Base-by-base conservation (phyloP, 2,888 invertebrate species). In the Allophyes oxyacanthae region DNA sequence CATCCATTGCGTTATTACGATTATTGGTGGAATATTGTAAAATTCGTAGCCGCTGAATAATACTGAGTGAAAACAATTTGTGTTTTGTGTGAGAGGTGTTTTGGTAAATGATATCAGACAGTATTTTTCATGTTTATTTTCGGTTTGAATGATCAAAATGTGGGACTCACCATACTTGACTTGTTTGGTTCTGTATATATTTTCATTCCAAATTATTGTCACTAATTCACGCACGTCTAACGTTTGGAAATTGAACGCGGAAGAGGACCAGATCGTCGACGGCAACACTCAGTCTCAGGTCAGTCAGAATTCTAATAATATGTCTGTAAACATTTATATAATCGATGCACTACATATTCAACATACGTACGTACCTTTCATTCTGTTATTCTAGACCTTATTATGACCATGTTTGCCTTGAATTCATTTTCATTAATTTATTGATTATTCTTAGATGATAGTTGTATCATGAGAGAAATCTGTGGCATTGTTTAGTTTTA, bases 221-320 rank as follows among this genome's bases (percentile, higher is more conserved):
- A 97, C 96, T 70, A 98, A 97, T 91, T 97, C 98, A 33, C 95
- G 97, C 75, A 97, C 97, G 13, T 97, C 97, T 50, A 96, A 96
- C 77, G 94, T 97, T 84, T 98, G 98, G 98, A 96, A 96, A 90
- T 91, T 98, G 61, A 97, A 96, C 86, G 92, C 95, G 46, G 97
- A 97, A 78, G 96, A 96, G 83, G 97, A 96, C 50, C 96, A 96
- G 90, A 96, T 97, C 59, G 95, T 96, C 59, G 96, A 96, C 79
- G 95, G 95, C 42, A 95, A 89, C 75, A 94, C 93, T 63, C 89
- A 95, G 80, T 87, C 94, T 62, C 94, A 95, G 88, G 94, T 95
- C 72, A 88, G 92, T 88, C 58, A 79, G 37, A 73, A 75, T 72
- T 78, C 59, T 68, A 54, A 58, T 64, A 72, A 60, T 76, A 66